Base-by-base conservation (phyloP, 2,797 vertebrate genomes). In the Gymnodraco acuticeps region DNA sequence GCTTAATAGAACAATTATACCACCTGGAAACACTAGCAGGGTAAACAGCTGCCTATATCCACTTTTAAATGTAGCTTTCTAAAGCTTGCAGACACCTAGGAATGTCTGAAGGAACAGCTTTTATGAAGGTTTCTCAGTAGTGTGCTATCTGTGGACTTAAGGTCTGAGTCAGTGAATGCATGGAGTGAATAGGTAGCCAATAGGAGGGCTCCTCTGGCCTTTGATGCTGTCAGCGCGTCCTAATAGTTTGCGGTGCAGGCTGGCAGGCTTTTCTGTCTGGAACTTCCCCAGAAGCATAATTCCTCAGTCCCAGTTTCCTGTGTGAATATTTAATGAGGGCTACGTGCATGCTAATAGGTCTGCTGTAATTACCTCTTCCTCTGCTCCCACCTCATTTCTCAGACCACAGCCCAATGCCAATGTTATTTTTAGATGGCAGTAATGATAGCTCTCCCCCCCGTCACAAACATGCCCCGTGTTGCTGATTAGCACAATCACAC, bases 341-440 rank as follows among this genome's bases (percentile, higher is more conserved):
- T 60, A 53, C 55, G 12, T 89, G 87, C 86, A 82, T 91, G 89
- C 88, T 94, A 94, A 95, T 92, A 92, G 92, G 81, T 55, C 65
- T 10, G 42, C 77, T 87, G 89, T 95, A 94, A 95, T 95, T 93
- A 95, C 87, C 79, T 80, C 86, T 88, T 82, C 74, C 84, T 85
- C 51, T 64, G 73, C 80, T 84, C 76, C 79, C 76, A 74, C 64
- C 81, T 78, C 64, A 89, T 93, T 92, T 87, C 82, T 91, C 93
- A 88, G 69, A 75, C 87, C 80, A 54, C 68, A 78, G 74, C 80
- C 84, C 83, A 78, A 72, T 92, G 90, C 84, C 83, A 78, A 72
- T 92, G 90, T 93, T 94, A 95, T 95, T 95, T 94, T 95, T 94
- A 95, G 93, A 92, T 91, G 86, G 81, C 86, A 87, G 83, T 92